Conservation (phyloP, 2,113 vertebrate species). For the Sphyrna mokarran region DNA sequence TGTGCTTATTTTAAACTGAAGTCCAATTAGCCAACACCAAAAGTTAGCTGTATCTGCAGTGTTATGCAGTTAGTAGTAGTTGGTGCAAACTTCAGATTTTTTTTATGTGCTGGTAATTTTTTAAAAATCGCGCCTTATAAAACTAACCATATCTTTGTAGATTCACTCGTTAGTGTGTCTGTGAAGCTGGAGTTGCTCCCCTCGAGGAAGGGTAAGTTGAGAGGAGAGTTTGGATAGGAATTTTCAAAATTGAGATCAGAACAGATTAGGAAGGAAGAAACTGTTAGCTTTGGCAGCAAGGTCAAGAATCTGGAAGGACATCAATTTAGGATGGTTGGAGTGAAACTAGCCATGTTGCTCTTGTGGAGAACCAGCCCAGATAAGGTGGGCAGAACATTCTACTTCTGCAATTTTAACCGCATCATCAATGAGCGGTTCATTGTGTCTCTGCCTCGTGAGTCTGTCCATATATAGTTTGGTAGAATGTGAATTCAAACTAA, state of each 20-base stretch:
- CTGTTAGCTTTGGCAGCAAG: not conserved
- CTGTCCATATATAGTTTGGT: not conserved
- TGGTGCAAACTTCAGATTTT: not conserved
- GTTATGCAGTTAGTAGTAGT: not conserved
- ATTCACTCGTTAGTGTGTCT: not conserved
- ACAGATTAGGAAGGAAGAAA: not conserved
- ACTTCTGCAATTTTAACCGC: no score
- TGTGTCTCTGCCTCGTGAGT: not conserved
- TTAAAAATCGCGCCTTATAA: not conserved
- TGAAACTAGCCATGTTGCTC: no score
- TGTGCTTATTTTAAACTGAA: not conserved
- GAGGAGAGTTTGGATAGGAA: not conserved
- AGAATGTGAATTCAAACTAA: not conserved
- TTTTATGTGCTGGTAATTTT: not conserved
- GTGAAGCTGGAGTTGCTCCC: not conserved
- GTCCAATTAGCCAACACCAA: not conserved
- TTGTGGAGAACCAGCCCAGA: no score
- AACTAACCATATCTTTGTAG: not conserved
- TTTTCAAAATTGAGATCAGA: not conserved
- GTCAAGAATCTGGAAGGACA: no score
- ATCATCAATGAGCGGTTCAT: not conserved
- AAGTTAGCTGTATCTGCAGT: not conserved
- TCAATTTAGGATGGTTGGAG: no score
- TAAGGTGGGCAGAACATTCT: no score
- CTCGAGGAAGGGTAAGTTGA: not conserved